Conservation (phyloP, 2,113 vertebrate species). For the Martes martes region DNA sequence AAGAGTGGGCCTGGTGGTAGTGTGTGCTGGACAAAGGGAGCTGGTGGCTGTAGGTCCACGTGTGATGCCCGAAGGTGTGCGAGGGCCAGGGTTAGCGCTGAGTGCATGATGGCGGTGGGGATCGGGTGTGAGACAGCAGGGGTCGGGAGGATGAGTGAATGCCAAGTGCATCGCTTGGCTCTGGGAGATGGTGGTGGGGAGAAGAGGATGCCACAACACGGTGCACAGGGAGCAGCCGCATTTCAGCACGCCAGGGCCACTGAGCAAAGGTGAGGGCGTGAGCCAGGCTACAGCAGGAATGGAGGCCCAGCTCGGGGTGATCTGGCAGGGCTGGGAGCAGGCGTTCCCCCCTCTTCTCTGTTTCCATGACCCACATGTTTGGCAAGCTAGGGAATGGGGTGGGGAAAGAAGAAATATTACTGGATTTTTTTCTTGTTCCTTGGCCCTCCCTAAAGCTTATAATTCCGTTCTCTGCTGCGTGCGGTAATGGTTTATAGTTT, state of each 20-base stretch:
- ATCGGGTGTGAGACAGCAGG: rapidly evolving
- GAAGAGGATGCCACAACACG: neutral
- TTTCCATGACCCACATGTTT: neutral
- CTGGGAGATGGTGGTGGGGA: rapidly evolving
- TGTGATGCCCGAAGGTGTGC: neutral
- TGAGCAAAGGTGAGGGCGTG: neutral
- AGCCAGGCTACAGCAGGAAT: neutral
- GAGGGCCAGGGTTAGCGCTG: rapidly evolving
- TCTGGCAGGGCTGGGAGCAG: neutral
- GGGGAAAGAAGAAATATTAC: neutral
- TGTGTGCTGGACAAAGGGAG: neutral
- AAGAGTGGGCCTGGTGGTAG: neutral
- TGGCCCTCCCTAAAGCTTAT: neutral
- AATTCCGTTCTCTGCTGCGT: neutral
- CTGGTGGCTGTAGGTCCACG: rapidly evolving
- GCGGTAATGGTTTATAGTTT: neutral
- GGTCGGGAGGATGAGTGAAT: neutral
- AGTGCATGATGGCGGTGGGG: neutral
- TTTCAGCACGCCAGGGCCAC: neutral
- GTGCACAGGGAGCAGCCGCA: neutral
- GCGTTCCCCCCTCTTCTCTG: neutral
- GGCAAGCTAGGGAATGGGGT: neutral
- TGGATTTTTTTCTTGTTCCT: neutral
- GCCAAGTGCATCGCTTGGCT: neutral
- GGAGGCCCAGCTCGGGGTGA: neutral